phyloP scores from a whole-genome alignment of 2,113 vertebrate genomes.

The Ciconia stormi region DNA sequence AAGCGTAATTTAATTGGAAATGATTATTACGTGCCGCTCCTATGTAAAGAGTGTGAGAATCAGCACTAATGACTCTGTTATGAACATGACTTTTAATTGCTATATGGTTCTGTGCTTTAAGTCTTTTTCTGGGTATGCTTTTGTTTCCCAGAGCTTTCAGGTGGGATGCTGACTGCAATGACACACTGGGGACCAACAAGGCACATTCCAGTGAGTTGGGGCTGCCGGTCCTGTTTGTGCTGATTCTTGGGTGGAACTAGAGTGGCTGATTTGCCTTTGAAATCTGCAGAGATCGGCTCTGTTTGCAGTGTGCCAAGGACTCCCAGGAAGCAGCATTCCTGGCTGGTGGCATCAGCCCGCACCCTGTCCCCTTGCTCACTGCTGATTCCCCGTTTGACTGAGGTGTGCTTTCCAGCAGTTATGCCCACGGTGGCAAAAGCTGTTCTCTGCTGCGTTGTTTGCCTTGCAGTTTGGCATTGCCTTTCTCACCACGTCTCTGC shows the following conservation, averaged over 20 bases:
- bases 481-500: not conserved
- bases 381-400: rapidly evolving
- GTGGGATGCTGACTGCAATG: not conserved
- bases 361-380: not conserved
- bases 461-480: not conserved
- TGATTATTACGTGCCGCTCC: slow-evolving; percentile 24
- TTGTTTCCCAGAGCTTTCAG: not conserved
- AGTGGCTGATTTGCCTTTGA: not conserved
- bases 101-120: not conserved
- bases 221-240: not conserved
- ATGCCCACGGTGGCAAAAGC: not conserved
- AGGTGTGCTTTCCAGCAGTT: not conserved
- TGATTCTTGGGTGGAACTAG: not conserved
- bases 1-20: slow-evolving; percentile 51
- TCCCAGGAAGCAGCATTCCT: not conserved
- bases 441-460: not conserved
- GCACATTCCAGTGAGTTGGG: not conserved
- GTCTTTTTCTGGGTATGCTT: not conserved
- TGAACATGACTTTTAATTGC: slow-evolving; percentile 32
- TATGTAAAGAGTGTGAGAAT: slow-evolving; percentile 47
- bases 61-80: slow-evolving; percentile 30
- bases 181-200: not conserved
- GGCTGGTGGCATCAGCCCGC: not conserved
- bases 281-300: not conserved
- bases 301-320: not conserved